These are phyloP conservation scores for Perizoma flavofasciatum DNA, from an alignment of 2,888 invertebrate genomes.

Conservation along the genomic window DNA sequence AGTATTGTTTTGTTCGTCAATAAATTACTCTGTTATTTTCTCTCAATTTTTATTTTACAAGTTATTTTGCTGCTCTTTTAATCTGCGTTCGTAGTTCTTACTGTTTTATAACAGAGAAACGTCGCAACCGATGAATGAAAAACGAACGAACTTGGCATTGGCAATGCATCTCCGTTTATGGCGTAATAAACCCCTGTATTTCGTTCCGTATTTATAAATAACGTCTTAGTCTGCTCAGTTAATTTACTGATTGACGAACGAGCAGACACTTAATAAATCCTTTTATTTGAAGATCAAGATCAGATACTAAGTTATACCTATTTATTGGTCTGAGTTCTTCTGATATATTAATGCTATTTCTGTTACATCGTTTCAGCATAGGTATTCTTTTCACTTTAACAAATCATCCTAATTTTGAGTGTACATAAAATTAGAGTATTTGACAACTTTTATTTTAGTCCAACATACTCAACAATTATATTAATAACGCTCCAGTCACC, in stretches of 20 bases:
- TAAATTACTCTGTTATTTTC: too few species aligned
- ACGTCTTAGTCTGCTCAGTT: slow-evolving; percentile 21
- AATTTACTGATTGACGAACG: slow-evolving; percentile 20
- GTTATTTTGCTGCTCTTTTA: not conserved
- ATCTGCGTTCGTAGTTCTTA: not conserved
- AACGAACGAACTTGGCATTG: slow-evolving; percentile 28
- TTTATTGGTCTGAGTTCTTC: slow-evolving; percentile 7
- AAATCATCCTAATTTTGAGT: not conserved
- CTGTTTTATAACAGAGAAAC: slow-evolving; percentile 16
- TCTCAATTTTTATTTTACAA: not conserved
- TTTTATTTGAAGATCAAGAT: slow-evolving; percentile 19
- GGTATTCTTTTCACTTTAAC: not conserved
- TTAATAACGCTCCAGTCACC: too few species aligned
- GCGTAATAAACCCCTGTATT: slow-evolving; percentile 37
- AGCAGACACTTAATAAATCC: not conserved
- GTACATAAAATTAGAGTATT: too few species aligned
- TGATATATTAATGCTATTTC: slow-evolving; percentile 6
- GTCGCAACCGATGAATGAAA: slow-evolving; percentile 21
- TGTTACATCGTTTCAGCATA: not conserved
- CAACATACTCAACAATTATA: too few species aligned
- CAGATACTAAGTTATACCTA: slow-evolving; percentile 11
- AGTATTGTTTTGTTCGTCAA: too few species aligned
- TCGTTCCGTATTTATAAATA: slow-evolving; percentile 33
- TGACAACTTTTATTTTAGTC: too few species aligned
- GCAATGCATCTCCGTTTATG: slow-evolving; percentile 32